Conservation (phyloP, 2,888 invertebrate genomes). For the Sipha maydis region DNA sequence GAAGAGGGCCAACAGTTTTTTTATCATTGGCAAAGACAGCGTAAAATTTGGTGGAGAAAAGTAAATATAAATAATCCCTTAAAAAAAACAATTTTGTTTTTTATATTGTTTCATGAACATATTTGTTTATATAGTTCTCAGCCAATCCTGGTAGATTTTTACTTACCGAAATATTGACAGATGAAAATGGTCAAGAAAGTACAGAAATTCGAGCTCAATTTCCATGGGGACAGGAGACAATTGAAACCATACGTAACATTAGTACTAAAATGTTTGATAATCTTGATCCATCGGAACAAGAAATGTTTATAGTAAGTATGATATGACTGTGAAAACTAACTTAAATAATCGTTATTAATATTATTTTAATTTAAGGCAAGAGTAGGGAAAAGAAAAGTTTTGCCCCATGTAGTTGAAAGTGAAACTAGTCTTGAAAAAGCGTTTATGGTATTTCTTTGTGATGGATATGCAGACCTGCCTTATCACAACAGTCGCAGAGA, state of each 20-base stretch:
- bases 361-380: conserved; percentile 66
- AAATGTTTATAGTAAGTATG: conserved; percentile 64
- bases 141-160: conserved; percentile 78
- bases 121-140: conserved; percentile 70
- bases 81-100: conserved; percentile 11
- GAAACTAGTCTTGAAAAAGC: conserved; percentile 70
- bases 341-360: background rate
- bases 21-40: conserved; percentile 79
- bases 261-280: conserved; percentile 64
- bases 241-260: conserved; percentile 73
- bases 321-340: background rate
- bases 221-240: conserved; percentile 72
- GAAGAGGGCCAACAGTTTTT: conserved; percentile 72
- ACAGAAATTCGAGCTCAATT: conserved; percentile 77
- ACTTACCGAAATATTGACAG: conserved; percentile 72
- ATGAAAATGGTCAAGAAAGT: conserved; percentile 67
- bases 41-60: conserved; percentile 88
- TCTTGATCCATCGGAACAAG: conserved; percentile 62
- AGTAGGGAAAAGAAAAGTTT: conserved; percentile 67
- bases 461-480: conserved; percentile 69
- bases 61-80: conserved; percentile 67
- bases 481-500: conserved; percentile 66
- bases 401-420: conserved; percentile 69
- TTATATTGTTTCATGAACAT: background rate
- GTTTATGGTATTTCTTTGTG: conserved; percentile 72